These are phyloP conservation scores for Mormyrops boulengeri DNA, from an alignment of 2,797 vertebrate genomes.

Conservation along the genomic window DNA sequence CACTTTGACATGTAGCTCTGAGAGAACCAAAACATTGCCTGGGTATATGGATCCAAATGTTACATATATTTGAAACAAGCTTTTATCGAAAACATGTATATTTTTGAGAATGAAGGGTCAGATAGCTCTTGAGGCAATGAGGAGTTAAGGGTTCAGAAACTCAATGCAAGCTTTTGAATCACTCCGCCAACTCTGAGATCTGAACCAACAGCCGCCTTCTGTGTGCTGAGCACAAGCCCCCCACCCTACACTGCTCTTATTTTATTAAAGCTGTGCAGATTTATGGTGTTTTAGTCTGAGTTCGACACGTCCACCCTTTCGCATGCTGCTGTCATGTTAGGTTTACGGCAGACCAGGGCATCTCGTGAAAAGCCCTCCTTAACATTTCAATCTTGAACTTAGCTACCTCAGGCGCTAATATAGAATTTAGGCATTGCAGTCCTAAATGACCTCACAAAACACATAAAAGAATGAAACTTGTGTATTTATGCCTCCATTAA, in stretches of 20 bases:
- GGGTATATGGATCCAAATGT: neutral
- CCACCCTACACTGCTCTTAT: neutral
- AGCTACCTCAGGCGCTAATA: neutral
- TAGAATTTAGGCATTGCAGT: neutral
- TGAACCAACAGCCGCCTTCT: neutral
- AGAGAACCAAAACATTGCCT: neutral
- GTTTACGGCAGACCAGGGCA: neutral
- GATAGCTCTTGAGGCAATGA: neutral
- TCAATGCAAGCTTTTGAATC: neutral
- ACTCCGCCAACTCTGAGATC: neutral
- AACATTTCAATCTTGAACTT: neutral
- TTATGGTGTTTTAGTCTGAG: neutral
- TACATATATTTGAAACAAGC: neutral
- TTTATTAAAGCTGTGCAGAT: neutral
- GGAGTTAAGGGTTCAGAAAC: neutral
- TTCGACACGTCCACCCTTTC: neutral
- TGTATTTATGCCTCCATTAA: neutral
- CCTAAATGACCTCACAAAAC: neutral
- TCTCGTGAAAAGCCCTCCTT: neutral
- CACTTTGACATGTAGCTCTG: neutral
- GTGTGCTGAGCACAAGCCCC: neutral
- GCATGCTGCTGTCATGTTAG: neutral
- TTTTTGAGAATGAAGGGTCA: neutral
- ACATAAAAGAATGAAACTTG: neutral
- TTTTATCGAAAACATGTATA: neutral